Base-by-base conservation (phyloP, 2,888 invertebrate genomes). In the Pyrocoelia pectoralis region DNA sequence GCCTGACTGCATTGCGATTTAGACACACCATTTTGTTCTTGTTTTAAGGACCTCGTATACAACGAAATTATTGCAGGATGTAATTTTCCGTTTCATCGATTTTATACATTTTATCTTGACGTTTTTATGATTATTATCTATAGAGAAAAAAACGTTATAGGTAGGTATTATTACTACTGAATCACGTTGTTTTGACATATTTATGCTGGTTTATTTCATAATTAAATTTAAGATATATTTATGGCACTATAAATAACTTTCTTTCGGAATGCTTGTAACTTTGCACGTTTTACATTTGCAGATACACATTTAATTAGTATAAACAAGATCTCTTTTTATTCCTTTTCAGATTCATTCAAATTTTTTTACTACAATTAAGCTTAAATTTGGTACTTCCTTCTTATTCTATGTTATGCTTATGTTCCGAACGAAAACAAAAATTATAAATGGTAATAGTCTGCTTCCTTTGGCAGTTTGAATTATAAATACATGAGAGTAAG, bases 21-120 rank as follows among this genome's bases (percentile, higher is more conserved):
- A 17, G 61, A 49, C 46, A 48, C 46, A 56, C 61, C 61, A 33
- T 50, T 33, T 50, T 56, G 33, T 61, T 61, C 56, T 61, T 61
- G 50, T 60, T 60, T 55, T 55, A 60, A 60, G 54, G 33, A 60
- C 40, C 55, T 55, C 60, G 55, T 60, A 60, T 50, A 60, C 50
- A 60, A 60, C 48, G 49, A 59, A 60, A 50, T 54, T 60, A 60
- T 60, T 55, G 49, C 40, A 62, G 62, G 56, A 62, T 54, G 66
- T 48, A 62, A 66, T 62, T 66, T 66, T 62, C 56, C 56, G 56
- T 62, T 66, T 66, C 62, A 66, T 66, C 62, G 66, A 66, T 66
- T 66, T 52, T 50, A 49, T 54, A 54, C 60, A 60, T 60, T 60
- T 60, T 13, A 24, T 38, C 28, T 12, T 49, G 54, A 33, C 55